Conservation (phyloP, 2,113 vertebrate species). For the Genyomyrus donnyi region DNA sequence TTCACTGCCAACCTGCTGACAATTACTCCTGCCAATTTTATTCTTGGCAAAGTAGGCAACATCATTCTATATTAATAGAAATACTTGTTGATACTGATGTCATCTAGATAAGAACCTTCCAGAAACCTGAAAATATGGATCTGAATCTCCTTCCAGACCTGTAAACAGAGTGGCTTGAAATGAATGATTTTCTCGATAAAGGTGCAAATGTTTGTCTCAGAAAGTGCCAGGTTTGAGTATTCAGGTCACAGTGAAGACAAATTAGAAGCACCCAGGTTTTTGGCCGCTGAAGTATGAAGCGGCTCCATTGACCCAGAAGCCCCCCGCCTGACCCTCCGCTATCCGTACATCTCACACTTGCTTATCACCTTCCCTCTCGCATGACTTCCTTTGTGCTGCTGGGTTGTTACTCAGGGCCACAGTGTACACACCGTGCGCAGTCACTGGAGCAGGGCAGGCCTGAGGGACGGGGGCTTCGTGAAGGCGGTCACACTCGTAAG, state of each 20-base stretch:
- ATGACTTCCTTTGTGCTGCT: neutral
- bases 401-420: neutral
- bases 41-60: neutral
- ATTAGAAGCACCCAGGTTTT: neutral
- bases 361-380: neutral
- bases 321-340: neutral
- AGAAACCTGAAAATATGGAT: neutral
- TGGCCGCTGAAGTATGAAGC: neutral
- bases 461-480: neutral
- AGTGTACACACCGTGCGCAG: neutral
- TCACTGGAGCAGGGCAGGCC: neutral
- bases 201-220: neutral
- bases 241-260: neutral
- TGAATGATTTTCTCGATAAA: neutral
- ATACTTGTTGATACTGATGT: neutral
- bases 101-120: neutral
- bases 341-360: neutral
- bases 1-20: slow-evolving; percentile 35
- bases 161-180: neutral
- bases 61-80: neutral
- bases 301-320: neutral
- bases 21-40: neutral
- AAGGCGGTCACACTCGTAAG: neutral
- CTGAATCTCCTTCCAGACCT: neutral
- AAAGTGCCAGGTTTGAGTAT: neutral